Conservation (phyloP, 2,113 vertebrate genomes). For the Cryptomyrus ogoouensis region DNA sequence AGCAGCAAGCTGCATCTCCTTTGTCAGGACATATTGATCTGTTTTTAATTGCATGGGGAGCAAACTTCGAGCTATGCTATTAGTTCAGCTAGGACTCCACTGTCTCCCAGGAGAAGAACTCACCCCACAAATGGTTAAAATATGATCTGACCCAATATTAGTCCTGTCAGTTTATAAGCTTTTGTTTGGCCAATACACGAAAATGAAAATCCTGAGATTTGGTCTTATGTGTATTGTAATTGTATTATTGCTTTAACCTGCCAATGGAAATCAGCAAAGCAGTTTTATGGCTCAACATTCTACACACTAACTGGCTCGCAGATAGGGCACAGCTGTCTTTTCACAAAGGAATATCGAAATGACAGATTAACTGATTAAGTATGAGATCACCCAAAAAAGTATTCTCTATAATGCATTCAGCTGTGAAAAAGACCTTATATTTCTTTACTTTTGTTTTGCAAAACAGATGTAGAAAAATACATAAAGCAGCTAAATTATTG, state of each 20-base stretch:
- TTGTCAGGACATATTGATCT: slow-evolving; percentile 28
- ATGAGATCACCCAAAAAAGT: neutral
- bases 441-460: neutral
- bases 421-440: neutral
- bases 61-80: slow-evolving; percentile 14
- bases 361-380: neutral
- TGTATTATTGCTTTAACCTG: slow-evolving; percentile 39
- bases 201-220: slow-evolving; percentile 46
- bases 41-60: slow-evolving; percentile 25
- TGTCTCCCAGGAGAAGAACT: neutral
- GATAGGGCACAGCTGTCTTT: slow-evolving; percentile 51
- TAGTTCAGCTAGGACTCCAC: slow-evolving; percentile 19
- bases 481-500: neutral
- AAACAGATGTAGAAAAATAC: neutral
- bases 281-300: slow-evolving; percentile 51
- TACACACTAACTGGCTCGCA: slow-evolving; percentile 47
- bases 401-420: neutral
- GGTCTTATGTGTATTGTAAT: slow-evolving; percentile 55
- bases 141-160: slow-evolving; percentile 16
- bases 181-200: slow-evolving; percentile 29
- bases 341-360: slow-evolving; percentile 28
- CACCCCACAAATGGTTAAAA: slow-evolving; percentile 23
- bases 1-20: slow-evolving; percentile 7
- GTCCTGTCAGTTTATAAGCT: slow-evolving; percentile 13
- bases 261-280: slow-evolving; percentile 53